Evolutionary conservation across 2,888 invertebrate species (phyloP), one percentile per base, ranked within the genome.

Genomic region (Nomada fucata): DNA sequence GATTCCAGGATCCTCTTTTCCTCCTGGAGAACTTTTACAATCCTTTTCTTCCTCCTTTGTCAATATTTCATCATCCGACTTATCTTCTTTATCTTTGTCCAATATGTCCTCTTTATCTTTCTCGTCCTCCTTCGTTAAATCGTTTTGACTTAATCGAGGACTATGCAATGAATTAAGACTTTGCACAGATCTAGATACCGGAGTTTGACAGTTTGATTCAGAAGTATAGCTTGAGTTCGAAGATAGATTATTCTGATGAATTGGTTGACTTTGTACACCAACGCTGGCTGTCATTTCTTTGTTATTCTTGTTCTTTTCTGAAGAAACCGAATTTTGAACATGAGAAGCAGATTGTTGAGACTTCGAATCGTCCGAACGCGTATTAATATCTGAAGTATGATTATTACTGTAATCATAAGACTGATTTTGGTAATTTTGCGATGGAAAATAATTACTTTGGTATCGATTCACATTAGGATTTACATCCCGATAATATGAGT

Each of bases 1-100:
- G 93, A 98, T 96, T 86, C 97, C 97, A 90, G 97, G 97, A 87
- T 97, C 97, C 92, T 97, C 96, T 92, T 96, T 96, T 0, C 94
- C 94, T 85, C 88, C 87, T 44, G 93, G 92, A 36, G 95, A 93
- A 52, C 94, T 95, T 85, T 95, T 93, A 89, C 94, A 94, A 91
- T 95, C 95, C 91, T 95, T 95, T 82, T 95, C 94, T 79, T 95
- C 95, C 71, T 95, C 95, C 89, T 96, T 95, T 11, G 89, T 86
- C 55, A 91, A 82, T 47, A 91, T 86, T 75, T 93, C 93, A 47
- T 93, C 93, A 29, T 93, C 94, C 1, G 92, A 92, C 70, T 93
- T 93, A 57, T 95, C 95, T 81, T 95, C 95, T 87, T 95, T 95
- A 71, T 95, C 95, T 53, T 95, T 95, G 0, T 95, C 95, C 76